A percentile compares a stretch with the other conserved stretches of the same genome.
Conservation (phyloP, 2,888 invertebrate genomes). For the Caenorhabditis auriculariae region DNA sequence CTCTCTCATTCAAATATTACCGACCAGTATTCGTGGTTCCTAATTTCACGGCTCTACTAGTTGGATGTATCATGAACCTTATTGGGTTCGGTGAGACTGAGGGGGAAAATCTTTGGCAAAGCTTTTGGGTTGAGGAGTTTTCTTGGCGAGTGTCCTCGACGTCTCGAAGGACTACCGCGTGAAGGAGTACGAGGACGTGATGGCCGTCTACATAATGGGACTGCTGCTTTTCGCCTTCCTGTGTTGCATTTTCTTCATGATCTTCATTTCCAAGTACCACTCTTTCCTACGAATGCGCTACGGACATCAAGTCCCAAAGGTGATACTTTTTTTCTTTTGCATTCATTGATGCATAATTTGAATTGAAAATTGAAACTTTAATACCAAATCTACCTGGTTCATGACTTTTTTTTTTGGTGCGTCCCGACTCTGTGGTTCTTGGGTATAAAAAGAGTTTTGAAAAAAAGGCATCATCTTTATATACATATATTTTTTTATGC, state of each 20-base stretch:
- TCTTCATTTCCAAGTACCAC: constrained; percentile 43
- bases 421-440: no score
- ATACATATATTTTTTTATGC: no score
- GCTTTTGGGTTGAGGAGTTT: constrained; percentile 21
- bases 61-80: constrained; percentile 49
- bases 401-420: neutral
- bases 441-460: no score
- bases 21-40: constrained; percentile 54
- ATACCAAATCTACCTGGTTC: no score
- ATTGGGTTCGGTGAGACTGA: constrained; percentile 41
- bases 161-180: constrained; percentile 44
- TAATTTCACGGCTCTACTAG: constrained; percentile 48
- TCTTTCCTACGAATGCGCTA: constrained; percentile 40
- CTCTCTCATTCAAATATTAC: constrained; percentile 53
- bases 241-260: constrained; percentile 39
- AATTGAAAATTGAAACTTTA: neutral
- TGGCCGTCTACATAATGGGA: constrained; percentile 42
- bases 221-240: constrained; percentile 42
- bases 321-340: neutral
- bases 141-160: constrained; percentile 33
- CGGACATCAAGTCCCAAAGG: constrained; percentile 48
- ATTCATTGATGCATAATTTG: neutral
- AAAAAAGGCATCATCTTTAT: no score
- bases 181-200: constrained; percentile 39
- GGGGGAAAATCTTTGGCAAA: neutral